Percentiles rank a stretch among this genome's conserved stretches.
Conservation (phyloP, 2,113 vertebrate species). For the Chaenogobius annularis region DNA sequence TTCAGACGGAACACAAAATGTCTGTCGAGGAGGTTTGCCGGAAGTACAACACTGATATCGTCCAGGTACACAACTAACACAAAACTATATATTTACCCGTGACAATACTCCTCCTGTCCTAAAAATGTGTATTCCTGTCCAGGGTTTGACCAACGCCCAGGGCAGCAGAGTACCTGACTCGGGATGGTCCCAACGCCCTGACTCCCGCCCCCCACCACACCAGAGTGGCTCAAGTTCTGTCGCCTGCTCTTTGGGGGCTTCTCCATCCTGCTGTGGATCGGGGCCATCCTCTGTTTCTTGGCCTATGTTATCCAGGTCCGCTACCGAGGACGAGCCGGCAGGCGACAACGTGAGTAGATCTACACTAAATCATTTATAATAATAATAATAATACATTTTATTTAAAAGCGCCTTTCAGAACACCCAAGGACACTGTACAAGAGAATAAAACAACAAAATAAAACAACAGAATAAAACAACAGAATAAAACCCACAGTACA, state of each 20-base stretch:
- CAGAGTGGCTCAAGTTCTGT: conserved; percentile 94
- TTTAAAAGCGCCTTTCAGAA: too few relatives aligned
- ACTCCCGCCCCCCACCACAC: conserved; percentile 91
- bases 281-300: conserved; percentile 91
- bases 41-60: conserved; percentile 88
- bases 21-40: conserved; percentile 89
- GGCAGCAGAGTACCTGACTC: conserved; percentile 87
- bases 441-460: too few relatives aligned
- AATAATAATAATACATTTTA: too few relatives aligned
- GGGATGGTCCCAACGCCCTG: conserved; percentile 87
- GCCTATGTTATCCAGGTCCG: conserved; percentile 91
- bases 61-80: conserved; percentile 75
- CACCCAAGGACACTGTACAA: too few relatives aligned
- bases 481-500: too few relatives aligned
- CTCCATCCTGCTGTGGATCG: conserved; percentile 91
- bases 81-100: not conserved
- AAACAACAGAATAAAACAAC: too few relatives aligned
- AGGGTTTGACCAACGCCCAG: conserved; percentile 91
- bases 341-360: conserved; percentile 85
- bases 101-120: not conserved
- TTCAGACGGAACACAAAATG: conserved; percentile 93
- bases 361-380: not conserved
- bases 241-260: conserved; percentile 92
- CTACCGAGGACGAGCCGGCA: conserved; percentile 85
- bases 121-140: not conserved